Evolutionary conservation across 2,113 vertebrate genomes (phyloP), one percentile per base, ranked within the genome.

Genomic region (Epinephelus lanceolatus): DNA sequence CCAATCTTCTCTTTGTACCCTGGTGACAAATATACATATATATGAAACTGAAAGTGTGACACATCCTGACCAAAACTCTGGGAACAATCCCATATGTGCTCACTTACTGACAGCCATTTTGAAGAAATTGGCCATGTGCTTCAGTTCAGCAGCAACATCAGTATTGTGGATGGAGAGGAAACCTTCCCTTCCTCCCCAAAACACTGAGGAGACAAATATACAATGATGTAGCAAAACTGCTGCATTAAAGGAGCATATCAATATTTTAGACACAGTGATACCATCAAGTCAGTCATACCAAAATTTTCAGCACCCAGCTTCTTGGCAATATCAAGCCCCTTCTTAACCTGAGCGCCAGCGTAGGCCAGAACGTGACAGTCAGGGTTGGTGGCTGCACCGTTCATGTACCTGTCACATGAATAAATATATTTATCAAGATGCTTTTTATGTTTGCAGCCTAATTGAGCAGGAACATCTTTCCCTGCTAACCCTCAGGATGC

Each of bases 1-100:
- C 93, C 94, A 47, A 94, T 93, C 85, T 94, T 92, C 62, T 95
- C 90, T 86, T 95, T 95, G 83, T 94, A 94, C 11, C 91, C 93
- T 95, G 81, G 13, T 33, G 53, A 78, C 4, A 78, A 75, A 84
- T 17, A 68, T 0, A 47, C 21, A 77, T 1, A 79, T 30, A 1
- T 2, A 40, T 60, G 11, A 69, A 69, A 27, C 14, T 68, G 7
- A 53, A 42, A 45, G 14, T 71, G 52, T 15, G 47, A 49, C n/a
- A 18, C 55, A 67, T 40, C 15, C 25, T 19, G 12, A 77, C 6
- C 15, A 5, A 23, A 72, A 59, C 6, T 23, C 49, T 25, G 25
- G n/a, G 66, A 40, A 65, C 1, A 17, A 45, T 49, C 13, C 7
- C 7, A 25, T 40, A 33, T 17, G 45, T 21, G 33, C 14, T 59